These are phyloP conservation scores for Tetramorium parvispinum DNA, from an alignment of 1,140 invertebrate genomes.

Conservation along the genomic window DNA sequence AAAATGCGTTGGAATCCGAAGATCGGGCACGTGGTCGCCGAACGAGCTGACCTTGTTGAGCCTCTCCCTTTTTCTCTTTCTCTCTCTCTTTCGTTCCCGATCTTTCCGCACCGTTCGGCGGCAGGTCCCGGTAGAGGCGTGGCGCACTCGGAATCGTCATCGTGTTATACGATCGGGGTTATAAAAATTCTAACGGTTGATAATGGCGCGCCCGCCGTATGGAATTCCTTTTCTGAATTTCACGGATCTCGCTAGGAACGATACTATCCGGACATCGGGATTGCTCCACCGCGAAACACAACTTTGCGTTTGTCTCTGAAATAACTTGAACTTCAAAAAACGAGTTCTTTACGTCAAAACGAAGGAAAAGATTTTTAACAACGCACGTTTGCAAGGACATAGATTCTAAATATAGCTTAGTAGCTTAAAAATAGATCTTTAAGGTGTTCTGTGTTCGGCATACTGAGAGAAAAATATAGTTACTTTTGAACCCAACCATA, in stretches of 20 bases:
- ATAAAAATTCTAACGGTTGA: conserved; percentile 57
- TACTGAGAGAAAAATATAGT: too few species aligned
- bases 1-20: conserved; percentile 61
- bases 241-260: conserved; percentile 25
- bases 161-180: conserved; percentile 45
- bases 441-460: too few species aligned
- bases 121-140: conserved; percentile 37
- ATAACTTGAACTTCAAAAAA: not conserved
- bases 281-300: too few species aligned
- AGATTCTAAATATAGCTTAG: not conserved
- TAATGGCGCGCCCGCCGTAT: conserved; percentile 50
- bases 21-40: conserved; percentile 49
- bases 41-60: conserved; percentile 38
- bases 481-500: too few species aligned
- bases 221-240: conserved; percentile 55
- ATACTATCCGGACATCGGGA: not conserved
- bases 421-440: not conserved
- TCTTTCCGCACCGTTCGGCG: conserved; percentile 22
- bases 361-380: not conserved
- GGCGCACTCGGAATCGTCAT: conserved; percentile 50
- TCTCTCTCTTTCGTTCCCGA: not conserved
- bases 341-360: not conserved
- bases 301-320: not conserved
- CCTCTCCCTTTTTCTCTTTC: not conserved
- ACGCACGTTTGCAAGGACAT: not conserved